These are phyloP conservation scores for Strigamia maritima DNA, from an alignment of 2,888 invertebrate genomes.

Conservation along the genomic window DNA sequence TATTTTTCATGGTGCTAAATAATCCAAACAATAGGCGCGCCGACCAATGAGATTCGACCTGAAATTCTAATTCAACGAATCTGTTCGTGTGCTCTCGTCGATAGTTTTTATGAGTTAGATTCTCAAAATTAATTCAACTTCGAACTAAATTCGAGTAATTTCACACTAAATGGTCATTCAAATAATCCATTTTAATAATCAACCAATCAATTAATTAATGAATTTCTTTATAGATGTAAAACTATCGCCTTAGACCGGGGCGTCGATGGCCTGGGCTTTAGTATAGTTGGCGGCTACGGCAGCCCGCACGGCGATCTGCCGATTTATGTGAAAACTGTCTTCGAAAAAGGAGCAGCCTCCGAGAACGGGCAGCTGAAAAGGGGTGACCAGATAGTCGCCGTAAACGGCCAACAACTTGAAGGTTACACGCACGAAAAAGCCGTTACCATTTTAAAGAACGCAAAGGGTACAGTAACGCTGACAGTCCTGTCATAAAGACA, in stretches of 20 bases:
- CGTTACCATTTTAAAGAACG: slow-evolving; percentile 54
- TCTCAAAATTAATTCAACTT: no score
- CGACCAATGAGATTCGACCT: no score
- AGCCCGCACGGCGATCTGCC: slow-evolving; percentile 59
- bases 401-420: slow-evolving; percentile 52
- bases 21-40: no score
- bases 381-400: slow-evolving; percentile 54
- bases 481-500: slow-evolving; percentile 49
- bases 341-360: slow-evolving; percentile 52
- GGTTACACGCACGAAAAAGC: slow-evolving; percentile 54
- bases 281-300: slow-evolving; percentile 58
- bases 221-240: slow-evolving; percentile 43
- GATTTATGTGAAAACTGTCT: slow-evolving; percentile 57
- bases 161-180: not conserved
- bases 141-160: not conserved
- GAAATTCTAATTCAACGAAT: no score
- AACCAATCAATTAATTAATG: not conserved
- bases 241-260: slow-evolving; percentile 56
- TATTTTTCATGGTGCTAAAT: no score
- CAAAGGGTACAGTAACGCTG: slow-evolving; percentile 57
- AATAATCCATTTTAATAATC: not conserved
- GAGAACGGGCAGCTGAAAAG: slow-evolving; percentile 51
- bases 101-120: not conserved
- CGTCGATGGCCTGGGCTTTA: slow-evolving; percentile 59
- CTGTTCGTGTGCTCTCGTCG: no score